These are phyloP conservation scores for Phengaris alcon DNA, from an alignment of 2,888 invertebrate genomes.

Conservation along the genomic window DNA sequence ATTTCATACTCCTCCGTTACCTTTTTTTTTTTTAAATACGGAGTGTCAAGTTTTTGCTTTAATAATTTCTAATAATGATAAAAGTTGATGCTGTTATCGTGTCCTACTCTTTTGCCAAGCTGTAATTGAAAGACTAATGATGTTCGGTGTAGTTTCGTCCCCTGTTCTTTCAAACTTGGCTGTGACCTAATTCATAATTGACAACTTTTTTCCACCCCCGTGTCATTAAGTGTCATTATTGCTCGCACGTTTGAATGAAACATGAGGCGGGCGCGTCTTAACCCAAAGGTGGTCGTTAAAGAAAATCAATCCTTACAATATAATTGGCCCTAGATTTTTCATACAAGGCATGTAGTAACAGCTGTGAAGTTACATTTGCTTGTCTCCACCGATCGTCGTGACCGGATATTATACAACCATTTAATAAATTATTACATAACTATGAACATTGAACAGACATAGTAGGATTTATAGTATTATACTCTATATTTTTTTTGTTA, in stretches of 20 bases:
- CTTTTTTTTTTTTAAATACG: no score
- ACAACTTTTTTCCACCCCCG: conserved; percentile 37
- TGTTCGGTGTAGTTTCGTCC: background rate
- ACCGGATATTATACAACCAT: background rate
- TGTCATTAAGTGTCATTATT: conserved; percentile 63
- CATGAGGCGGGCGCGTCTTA: conserved; percentile 64
- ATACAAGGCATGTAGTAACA: background rate
- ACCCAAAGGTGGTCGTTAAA: conserved; percentile 54
- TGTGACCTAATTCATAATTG: conserved; percentile 40
- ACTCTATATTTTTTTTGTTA: no score
- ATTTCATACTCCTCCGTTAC: no score
- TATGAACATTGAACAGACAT: background rate
- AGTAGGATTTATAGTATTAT: background rate
- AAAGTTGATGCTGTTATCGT: no score
- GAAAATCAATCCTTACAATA: conserved; percentile 56
- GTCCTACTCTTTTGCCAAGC: no score
- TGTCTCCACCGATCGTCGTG: background rate
- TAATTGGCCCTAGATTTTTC: conserved; percentile 47
- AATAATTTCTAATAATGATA: no score
- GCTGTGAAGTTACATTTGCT: conserved; percentile 16
- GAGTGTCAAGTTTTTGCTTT: no score
- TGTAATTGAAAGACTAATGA: no score
- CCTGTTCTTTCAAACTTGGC: conserved; percentile 28
- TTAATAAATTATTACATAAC: background rate
- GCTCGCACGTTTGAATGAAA: conserved; percentile 60